Base-by-base conservation (phyloP, 2,113 vertebrate genomes). In the Pipa parva region DNA sequence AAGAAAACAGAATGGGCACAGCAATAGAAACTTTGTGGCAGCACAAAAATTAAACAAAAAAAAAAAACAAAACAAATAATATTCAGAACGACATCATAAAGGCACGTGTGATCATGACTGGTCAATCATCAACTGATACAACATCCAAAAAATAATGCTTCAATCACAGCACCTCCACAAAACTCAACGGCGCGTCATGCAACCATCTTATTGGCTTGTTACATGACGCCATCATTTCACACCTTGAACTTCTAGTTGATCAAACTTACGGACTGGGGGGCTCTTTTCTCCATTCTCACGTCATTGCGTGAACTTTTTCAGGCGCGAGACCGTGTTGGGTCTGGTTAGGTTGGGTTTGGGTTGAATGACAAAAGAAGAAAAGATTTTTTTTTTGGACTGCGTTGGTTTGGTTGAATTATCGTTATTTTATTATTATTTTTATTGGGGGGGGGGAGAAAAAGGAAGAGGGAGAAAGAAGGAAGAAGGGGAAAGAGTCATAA, bases 291-390 rank as follows among this genome's bases (percentile, higher is more conserved):
- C 88, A 88, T 84, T 85, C 84, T 91, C 88, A 88, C 88, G 87
- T 91, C 83, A 90, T 89, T 89, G 89, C 84, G 85, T 88, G 86
- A 90, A 88, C 88, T 88, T 89, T 89, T 88, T 89, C 87, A n/a
- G 89, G 88, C 87, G 77, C 82, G 86, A 89, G 86, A 89, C 85
- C 88, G 85, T 88, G 83, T 87, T 89, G 89, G 87, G 85, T 87
- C 87, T 90, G 89, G 83, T 88, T 87, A 83, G 85, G 87, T 91
- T 90, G 85, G 87, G 87, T 87, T 89, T 91, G 90, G 88, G 86
- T 90, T 86, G 87, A 91, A 90, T 90, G 88, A 90, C 86, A 91
- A 91, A 91, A 91, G 85, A 90, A 90, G 86, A 90, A 90, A 89
- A 90, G 82, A 87, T 80, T 79, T 81, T 68, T 84, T 69, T 73